Evolutionary conservation across 2,797 vertebrate genomes (phyloP), one percentile per base, ranked within the genome.

Genomic region (Setipinna tenuifilis): DNA sequence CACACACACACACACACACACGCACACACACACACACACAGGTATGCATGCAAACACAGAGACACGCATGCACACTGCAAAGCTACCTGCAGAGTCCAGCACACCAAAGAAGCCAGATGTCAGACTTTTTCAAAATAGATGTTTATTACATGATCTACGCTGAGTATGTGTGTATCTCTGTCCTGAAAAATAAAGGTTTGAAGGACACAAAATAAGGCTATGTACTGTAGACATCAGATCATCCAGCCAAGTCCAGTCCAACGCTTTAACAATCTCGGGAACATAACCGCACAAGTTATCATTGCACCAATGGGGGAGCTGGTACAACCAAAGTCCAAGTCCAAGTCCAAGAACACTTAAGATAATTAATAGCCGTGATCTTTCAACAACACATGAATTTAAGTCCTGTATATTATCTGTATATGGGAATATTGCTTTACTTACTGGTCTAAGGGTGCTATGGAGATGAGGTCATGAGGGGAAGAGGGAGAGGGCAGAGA

Each of bases 131-230:
- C 35, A 78, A 78, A 78, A 78, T 78, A 78, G 19, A 44, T 78
- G 71, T 78, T 78, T 78, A 78, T 44, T 78, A 78, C 35, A 44
- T 75, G 31, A 75, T 41, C 68, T 75, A 75, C 28, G 35, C 31
- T 41, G 71, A 78, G 35, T 78, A 78, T 6, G 71, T 78, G 71
- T 78, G 35, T 21, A 19, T 78, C 44, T 54, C 41, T 78, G 71
- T 44, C 35, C 71, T 78, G 41, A 78, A 41, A 71, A 78, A 78
- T 19, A 78, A 71, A 71, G 35, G 71, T 44, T 78, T 78, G 71
- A 78, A 78, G 17, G 31, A 31, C 31, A 78, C 16, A 78, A 78
- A 78, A 78, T 78, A 78, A 78, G 71, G 35, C 68, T 35, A 75
- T 75, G 14, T n/a, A n/a, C n/a, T n/a, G n/a, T 21, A 78, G 71